phyloP scores from a whole-genome alignment of 2,797 vertebrate species.

The Fistularia tabacaria region DNA sequence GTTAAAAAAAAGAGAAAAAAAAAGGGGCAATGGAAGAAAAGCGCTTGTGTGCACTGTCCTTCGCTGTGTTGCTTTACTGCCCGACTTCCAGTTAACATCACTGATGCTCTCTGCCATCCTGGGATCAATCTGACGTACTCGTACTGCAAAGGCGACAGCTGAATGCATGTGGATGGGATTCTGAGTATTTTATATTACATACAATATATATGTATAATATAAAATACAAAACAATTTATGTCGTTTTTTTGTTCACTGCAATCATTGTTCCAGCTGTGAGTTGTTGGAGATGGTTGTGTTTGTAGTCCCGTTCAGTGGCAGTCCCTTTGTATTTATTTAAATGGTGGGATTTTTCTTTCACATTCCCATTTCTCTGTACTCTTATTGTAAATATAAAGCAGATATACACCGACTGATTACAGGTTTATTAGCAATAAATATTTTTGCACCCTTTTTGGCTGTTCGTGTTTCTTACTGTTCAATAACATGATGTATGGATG shows the following conservation, averaged over 20 bases:
- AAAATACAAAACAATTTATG: slow-evolving; percentile 57
- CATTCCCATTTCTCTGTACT: slow-evolving; percentile 77
- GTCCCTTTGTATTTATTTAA: slow-evolving; percentile 84
- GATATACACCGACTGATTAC: slow-evolving; percentile 83
- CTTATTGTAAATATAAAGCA: slow-evolving; percentile 85
- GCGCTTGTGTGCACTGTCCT: slow-evolving; percentile 34
- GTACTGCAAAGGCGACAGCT: slow-evolving; percentile 36
- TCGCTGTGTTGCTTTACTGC: slow-evolving; percentile 38
- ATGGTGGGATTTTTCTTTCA: slow-evolving; percentile 75
- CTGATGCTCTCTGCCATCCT: slow-evolving; percentile 36
- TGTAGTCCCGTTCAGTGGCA: slow-evolving; percentile 75
- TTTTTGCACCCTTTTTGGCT: slow-evolving; percentile 82
- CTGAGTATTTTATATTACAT: slow-evolving; percentile 66
- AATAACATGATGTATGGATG: too few species aligned
- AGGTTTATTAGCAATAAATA: slow-evolving; percentile 90
- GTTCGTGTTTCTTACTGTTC: neutral
- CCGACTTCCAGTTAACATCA: slow-evolving; percentile 36
- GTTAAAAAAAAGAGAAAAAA: too few species aligned
- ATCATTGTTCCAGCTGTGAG: slow-evolving; percentile 66
- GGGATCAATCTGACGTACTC: neutral
- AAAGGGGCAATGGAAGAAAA: slow-evolving; percentile 14
- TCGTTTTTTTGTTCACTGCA: slow-evolving; percentile 48
- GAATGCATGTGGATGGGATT: slow-evolving; percentile 53
- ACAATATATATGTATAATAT: slow-evolving; percentile 62
- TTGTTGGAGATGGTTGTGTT: slow-evolving; percentile 63